Base-by-base conservation (phyloP, 2,797 vertebrate genomes). In the Schizopygopsis pylzovi region DNA sequence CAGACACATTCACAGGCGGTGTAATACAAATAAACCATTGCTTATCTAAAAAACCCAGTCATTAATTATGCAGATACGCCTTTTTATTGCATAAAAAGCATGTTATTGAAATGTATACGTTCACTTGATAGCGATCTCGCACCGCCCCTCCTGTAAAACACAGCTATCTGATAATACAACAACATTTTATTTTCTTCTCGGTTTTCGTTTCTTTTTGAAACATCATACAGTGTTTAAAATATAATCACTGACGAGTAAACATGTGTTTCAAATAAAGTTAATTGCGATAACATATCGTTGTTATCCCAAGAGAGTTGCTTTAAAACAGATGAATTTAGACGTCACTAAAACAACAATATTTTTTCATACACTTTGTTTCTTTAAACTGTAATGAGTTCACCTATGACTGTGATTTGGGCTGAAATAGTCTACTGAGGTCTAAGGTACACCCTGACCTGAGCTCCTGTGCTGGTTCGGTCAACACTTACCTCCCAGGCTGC, bases 401-500 rank as follows among this genome's bases (percentile, higher is more conserved):
- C 7, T 7, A 20, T 56, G 41, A 28, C 16, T 65, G 20, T 54
- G 22, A 76, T 65, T 67, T 11, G 13, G 20, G 45, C n/a, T 68
- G 15, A 28, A 41, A 25, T 22, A 47, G 18, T 81, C 25, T 28
- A 37, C n/a, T 16, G 18, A 28, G 7, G 22, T 78, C 16, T 52
- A 20, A 10, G 41, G 75, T 28, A 45, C 84, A 81, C 43, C 56
- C 28, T 65, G 54, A 63, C 43, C 45, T 16, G 41, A 59, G 15
- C 15, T 52, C 1, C 49, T 71, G 76, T 33, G 22, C 47, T 28
- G 39, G 3, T 13, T 84, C 28, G 45, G 56, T 59, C 71, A 72
- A 65, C 59, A 20, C 84, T 84, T 87, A 90, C 89, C 90, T 91
- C 70, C 43, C 70, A 33, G 82, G 72, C 86, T 85, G 79, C 84